A percentile compares a stretch with the other conserved stretches of the same genome.
Conservation (phyloP, 2,888 invertebrate genomes). For the Pyralis farinalis region DNA sequence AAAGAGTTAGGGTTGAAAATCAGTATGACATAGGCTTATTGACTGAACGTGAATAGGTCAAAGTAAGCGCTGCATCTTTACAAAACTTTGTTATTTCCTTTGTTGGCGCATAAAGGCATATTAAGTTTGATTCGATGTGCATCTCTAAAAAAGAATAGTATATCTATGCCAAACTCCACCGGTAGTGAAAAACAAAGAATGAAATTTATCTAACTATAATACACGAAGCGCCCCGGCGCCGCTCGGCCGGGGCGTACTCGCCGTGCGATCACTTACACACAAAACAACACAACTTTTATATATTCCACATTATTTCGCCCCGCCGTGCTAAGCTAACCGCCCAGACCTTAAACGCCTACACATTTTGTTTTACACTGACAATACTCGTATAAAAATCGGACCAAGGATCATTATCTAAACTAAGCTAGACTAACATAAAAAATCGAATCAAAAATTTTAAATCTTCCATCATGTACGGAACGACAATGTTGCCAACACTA, state of each 20-base stretch:
- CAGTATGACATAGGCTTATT: too few relatives aligned
- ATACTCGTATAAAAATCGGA: slow-evolving; percentile 1
- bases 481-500: not conserved
- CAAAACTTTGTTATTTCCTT: too few relatives aligned
- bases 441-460: not conserved
- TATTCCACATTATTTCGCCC: slow-evolving; percentile 27
- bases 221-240: slow-evolving; percentile 20
- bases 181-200: slow-evolving; percentile 3
- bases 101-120: too few relatives aligned
- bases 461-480: not conserved
- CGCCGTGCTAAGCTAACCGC: slow-evolving; percentile 53
- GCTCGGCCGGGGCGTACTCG: not conserved
- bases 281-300: slow-evolving; percentile 17
- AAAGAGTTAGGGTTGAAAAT: too few relatives aligned
- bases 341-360: slow-evolving; percentile 7
- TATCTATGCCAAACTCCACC: slow-evolving; percentile 2
- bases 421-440: not conserved
- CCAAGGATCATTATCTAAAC: not conserved
- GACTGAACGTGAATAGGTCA: too few relatives aligned
- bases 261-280: slow-evolving; percentile 28
- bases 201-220: slow-evolving; percentile 44
- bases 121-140: too few relatives aligned
- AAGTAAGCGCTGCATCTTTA: too few relatives aligned
- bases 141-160: too few relatives aligned
- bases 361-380: slow-evolving; percentile 16